Evolutionary conservation across 1,140 invertebrate species (phyloP), one percentile per base, ranked within the genome.

Genomic region (Drosophila bocqueti): DNA sequence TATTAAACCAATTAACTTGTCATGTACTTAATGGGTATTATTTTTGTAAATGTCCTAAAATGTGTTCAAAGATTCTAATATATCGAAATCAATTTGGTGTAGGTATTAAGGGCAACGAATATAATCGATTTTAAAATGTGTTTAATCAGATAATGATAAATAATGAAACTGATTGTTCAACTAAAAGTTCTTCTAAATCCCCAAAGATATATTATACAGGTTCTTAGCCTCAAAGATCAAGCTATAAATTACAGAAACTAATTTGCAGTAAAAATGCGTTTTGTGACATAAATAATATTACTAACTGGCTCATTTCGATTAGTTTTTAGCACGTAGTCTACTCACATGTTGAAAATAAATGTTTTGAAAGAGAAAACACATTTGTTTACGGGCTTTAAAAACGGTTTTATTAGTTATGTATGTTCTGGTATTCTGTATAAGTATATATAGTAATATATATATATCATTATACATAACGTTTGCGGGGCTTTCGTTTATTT

Each of bases 321-420:
- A 55, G 52, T 13, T 36, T 29, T 62, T 55, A 31, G n/a, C n/a
- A 36, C 38, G 38, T 76, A 40, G 58, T 66, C 54, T 60, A 77
- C 36, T 58, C 59, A 66, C 29, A 9, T 52, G 42, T 74, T 55
- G 58, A 15, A 60, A 82, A 75, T 83, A 81, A 69, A 81, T 69
- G 59, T 78, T 67, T 43, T 9, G 10, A 49, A 42, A 26, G 52
- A 40, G 5, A 43, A 34, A 43, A 34, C 4, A 42, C 26, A 16
- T n/a, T 31, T 38, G 8, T 36, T 36, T 73, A 72, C 60, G 84
- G 84, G 84, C 67, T 90, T 89, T 79, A 89, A 79, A 89, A 89
- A 89, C 84, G 74, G 76, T 76, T 89, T 89, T 90, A 89, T 89
- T 89, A 64, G 74, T 86, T 89, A 90, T 90, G 67, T 87, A 84